phyloP scores from a whole-genome alignment of 2,888 invertebrate species.

The Hypolimnas misippus region DNA sequence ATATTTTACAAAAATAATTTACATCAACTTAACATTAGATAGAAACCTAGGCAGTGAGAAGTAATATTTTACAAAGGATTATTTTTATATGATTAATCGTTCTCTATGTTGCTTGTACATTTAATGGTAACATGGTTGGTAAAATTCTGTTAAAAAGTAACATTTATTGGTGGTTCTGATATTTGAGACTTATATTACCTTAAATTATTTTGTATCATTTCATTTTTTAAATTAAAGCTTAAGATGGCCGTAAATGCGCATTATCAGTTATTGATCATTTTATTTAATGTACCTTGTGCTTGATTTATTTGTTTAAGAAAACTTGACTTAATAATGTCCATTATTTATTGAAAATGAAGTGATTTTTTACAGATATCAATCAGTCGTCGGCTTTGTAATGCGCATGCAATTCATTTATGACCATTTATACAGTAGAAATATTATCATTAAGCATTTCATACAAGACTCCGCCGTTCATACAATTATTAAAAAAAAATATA shows the following conservation, averaged over 20 bases:
- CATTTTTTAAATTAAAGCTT: slow-evolving; percentile 64
- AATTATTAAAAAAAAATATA: neutral
- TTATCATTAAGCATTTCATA: slow-evolving; percentile 5
- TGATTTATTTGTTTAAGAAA: neutral
- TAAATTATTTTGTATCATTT: slow-evolving; percentile 46
- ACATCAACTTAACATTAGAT: slow-evolving; percentile 57
- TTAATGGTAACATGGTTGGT: slow-evolving; percentile 53
- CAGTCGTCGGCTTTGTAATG: slow-evolving; percentile 11
- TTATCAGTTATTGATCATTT: slow-evolving; percentile 18
- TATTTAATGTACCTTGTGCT: neutral
- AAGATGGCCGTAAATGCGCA: slow-evolving; percentile 63
- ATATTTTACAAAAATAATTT: slow-evolving; percentile 75
- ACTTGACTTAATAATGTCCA: neutral
- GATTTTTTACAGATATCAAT: neutral
- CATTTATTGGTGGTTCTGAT: slow-evolving; percentile 45
- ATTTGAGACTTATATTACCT: slow-evolving; percentile 36
- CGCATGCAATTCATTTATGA: slow-evolving; percentile 24
- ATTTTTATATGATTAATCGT: slow-evolving; percentile 31
- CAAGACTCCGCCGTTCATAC: neutral
- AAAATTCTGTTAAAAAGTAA: slow-evolving; percentile 16
- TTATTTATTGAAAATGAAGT: neutral
- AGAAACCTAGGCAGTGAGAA: slow-evolving; percentile 68
- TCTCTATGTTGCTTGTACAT: slow-evolving; percentile 31
- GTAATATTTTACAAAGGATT: slow-evolving; percentile 33
- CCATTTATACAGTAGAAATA: slow-evolving; percentile 5